A percentile compares a stretch with the other conserved stretches of the same genome.
These are phyloP conservation scores for Mastomys coucha DNA, from an alignment of 2,113 vertebrate species.

Conservation along the genomic window DNA sequence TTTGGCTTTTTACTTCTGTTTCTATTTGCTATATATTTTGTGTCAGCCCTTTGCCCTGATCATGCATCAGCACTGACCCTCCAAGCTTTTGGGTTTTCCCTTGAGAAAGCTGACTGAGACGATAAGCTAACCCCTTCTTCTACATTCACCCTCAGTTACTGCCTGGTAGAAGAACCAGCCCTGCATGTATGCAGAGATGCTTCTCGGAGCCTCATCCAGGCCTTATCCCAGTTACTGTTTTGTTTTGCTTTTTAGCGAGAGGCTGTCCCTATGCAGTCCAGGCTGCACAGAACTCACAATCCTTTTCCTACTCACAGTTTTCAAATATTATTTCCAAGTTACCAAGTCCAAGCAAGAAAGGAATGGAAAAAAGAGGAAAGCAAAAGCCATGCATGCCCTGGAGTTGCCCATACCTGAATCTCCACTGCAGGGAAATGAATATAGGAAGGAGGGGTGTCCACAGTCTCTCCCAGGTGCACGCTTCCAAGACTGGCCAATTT, in stretches of 20 bases:
- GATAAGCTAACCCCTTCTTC: not conserved
- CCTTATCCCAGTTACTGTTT: not conserved
- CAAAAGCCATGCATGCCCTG: not conserved
- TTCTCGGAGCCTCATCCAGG: not conserved
- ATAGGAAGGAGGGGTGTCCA: not conserved
- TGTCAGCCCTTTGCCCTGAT: not conserved
- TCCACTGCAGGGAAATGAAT: not conserved
- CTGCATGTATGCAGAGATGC: not conserved
- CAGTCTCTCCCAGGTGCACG: not conserved
- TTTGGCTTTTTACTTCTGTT: not conserved
- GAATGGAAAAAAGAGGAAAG: not conserved
- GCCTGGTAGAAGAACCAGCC: not conserved
- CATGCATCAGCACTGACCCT: not conserved
- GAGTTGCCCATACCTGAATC: not conserved
- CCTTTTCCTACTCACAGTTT: not conserved
- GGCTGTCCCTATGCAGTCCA: not conserved
- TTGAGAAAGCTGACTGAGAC: not conserved
- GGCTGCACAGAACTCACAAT: not conserved
- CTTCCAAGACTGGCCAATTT: not conserved
- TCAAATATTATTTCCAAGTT: not conserved
- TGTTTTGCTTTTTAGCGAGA: not conserved
- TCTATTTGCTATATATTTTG: conserved; percentile 15
- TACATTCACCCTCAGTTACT: not conserved
- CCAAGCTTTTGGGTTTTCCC: not conserved
- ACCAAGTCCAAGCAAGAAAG: not conserved